These are phyloP conservation scores for Acromyrmex echinatior DNA, from an alignment of 1,140 invertebrate species.

Conservation along the genomic window DNA sequence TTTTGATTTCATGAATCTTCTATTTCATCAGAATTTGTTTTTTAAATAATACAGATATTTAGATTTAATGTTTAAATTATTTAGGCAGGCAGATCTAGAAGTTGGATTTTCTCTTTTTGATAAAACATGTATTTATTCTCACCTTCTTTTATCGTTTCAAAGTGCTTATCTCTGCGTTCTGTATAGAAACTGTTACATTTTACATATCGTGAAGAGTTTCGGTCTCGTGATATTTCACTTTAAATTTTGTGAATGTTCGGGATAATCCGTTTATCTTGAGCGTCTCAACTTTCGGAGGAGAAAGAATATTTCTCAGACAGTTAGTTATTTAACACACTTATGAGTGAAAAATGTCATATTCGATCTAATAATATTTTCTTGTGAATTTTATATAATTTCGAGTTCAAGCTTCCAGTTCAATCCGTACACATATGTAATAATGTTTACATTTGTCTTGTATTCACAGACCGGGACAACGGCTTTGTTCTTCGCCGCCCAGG, in stretches of 20 bases:
- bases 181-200: constrained; percentile 24
- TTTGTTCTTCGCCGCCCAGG: constrained; percentile 96
- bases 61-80: background rate
- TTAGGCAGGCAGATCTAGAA: background rate
- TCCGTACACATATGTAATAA: background rate
- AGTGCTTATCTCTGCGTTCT: background rate
- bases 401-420: no score
- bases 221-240: background rate
- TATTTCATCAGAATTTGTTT: background rate
- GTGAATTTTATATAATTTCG: no score
- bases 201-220: background rate
- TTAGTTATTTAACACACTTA: no score
- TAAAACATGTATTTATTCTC: background rate
- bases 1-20: background rate
- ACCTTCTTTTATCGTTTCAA: background rate
- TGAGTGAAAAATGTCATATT: no score
- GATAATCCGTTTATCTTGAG: background rate
- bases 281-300: background rate
- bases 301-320: background rate
- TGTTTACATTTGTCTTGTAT: constrained; percentile 68
- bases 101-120: background rate
- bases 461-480: constrained; percentile 95
- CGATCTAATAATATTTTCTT: no score
- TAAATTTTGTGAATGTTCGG: background rate
- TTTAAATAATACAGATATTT: background rate